Base-by-base conservation (phyloP, 1,140 invertebrate species). In the Brachionus plicatilis region DNA sequence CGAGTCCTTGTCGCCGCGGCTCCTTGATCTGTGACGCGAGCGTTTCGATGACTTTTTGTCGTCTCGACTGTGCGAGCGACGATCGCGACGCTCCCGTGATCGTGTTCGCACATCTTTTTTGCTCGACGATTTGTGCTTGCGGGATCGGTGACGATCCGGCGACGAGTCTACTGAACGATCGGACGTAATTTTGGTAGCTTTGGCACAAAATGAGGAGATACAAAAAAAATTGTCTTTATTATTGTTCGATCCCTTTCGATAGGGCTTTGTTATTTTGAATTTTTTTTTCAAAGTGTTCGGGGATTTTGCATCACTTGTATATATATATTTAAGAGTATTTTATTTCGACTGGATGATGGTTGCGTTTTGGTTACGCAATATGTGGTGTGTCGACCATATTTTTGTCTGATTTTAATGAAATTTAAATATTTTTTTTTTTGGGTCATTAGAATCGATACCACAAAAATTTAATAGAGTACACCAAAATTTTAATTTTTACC, bases 61-160 rank as follows among this genome's bases (percentile, higher is more conserved):
- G 3, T 60, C 53, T 17, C 53, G n/a, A 9, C 53, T 60, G 20
- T 24, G 17, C 17, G 53, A 60, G 53, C 53, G 53, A 0, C 20
- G 53, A 17, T 60, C 53, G 0, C 41, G 33, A 20, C 68, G 29
- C 12, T 72, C 68, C 4, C 68, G 33, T 4, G 68, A 72, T 3
- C 68, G 33, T 17, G 68, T 43, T 43, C 68, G 68, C 11, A n/a
- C 11, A 2, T 72, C 68, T 43, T 72, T 72, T 72, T 72, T 72
- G 41, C 68, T 72, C 12, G 68, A 72, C 33, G 68, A 72, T 20
- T 72, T 72, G 17, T 72, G 68, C 41, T 72, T 72, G 33, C 41
- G 33, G 33, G 68, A 72, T 41, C 37, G 29, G 3, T 72, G 68
- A 43, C 68, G 68, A 72, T 72, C 68, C 68, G 68, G 68, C 41